phyloP scores from a whole-genome alignment of 2,888 invertebrate genomes.

The Drosophila vallismaia region DNA sequence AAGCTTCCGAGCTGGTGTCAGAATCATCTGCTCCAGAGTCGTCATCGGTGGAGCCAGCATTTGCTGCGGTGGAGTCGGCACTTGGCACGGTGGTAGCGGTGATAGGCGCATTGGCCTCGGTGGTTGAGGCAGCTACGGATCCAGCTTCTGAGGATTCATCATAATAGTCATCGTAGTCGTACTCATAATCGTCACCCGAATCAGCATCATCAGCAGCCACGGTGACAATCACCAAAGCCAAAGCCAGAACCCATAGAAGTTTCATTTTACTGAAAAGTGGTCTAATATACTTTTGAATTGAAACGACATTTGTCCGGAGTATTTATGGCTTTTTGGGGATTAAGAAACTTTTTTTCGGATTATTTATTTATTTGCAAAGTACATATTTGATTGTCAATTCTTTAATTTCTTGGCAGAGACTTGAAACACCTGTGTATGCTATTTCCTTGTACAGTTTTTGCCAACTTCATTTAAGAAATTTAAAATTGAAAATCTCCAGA shows the following conservation, averaged over 20 bases:
- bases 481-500: background rate
- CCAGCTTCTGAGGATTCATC: background rate
- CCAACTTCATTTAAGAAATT: background rate
- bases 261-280: constrained; percentile 14
- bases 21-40: background rate
- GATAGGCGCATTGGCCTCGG: background rate
- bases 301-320: constrained; percentile 11
- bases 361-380: constrained; percentile 4
- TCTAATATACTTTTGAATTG: background rate
- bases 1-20: background rate
- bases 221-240: constrained; percentile 9
- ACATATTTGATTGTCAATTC: constrained; percentile 10
- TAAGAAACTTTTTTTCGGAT: background rate
- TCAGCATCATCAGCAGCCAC: constrained; percentile 4
- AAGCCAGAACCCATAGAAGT: constrained; percentile 4
- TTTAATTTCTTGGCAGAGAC: constrained; percentile 1
- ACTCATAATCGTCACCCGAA: background rate
- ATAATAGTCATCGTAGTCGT: background rate
- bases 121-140: background rate
- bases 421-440: constrained; percentile 26
- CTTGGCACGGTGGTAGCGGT: background rate
- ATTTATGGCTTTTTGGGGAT: constrained; percentile 17
- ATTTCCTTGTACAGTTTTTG: background rate
- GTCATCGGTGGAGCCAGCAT: no score
- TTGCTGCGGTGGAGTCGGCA: background rate